Conservation (phyloP, 2,888 invertebrate species). For the Tipula helvola region DNA sequence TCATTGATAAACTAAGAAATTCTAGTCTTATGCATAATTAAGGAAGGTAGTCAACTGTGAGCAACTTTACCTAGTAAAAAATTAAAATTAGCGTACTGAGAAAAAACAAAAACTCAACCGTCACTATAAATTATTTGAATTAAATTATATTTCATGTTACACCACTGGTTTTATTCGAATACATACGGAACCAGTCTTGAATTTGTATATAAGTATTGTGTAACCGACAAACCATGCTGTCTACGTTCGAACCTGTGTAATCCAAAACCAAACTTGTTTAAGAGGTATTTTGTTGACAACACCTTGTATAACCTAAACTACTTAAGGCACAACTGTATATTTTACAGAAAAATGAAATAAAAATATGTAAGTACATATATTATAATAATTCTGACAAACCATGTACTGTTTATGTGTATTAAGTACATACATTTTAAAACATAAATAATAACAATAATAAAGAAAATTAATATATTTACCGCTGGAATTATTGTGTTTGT, state of each 20-base stretch:
- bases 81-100: no score
- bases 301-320: neutral
- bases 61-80: no score
- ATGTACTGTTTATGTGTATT: neutral
- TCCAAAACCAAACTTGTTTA: neutral
- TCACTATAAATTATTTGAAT: no score
- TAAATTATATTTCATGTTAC: neutral
- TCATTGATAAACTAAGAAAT: no score
- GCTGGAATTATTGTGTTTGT: conserved; percentile 16
- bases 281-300: neutral
- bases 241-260: neutral
- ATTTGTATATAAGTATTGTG: neutral
- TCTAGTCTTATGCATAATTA: no score
- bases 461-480: conserved; percentile 10
- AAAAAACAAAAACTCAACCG: no score
- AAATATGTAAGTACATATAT: neutral
- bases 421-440: neutral
- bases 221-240: neutral
- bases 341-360: neutral
- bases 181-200: neutral
- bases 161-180: neutral
- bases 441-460: neutral
- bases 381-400: neutral
- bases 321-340: neutral
- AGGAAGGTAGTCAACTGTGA: no score